A percentile compares a stretch with the other conserved stretches of the same genome.
Conservation (phyloP, 2,113 vertebrate species). For the Oreotrochilus melanogaster region DNA sequence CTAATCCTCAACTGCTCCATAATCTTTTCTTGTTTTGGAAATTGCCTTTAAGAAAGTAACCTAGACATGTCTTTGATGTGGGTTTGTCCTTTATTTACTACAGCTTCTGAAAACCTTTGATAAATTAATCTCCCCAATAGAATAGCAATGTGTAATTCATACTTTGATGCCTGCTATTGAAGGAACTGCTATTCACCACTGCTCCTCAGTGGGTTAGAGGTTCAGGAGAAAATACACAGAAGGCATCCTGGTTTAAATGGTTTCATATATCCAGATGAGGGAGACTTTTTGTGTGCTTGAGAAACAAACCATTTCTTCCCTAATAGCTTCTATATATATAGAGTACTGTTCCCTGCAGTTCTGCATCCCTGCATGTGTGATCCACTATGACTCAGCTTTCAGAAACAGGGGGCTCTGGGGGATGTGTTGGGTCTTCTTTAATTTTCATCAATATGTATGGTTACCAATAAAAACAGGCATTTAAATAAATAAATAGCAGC, state of each 20-base stretch:
- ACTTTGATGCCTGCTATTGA: constrained; percentile 3
- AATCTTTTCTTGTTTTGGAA: constrained; percentile 66
- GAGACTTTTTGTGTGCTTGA: not conserved
- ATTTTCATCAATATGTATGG: not conserved
- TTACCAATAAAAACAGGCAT: not conserved
- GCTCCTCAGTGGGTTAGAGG: not conserved
- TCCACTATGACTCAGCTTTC: not conserved
- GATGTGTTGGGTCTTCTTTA: not conserved
- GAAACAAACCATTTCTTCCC: not conserved
- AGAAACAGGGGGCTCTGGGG: not conserved
- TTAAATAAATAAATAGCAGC: not conserved
- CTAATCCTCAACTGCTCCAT: constrained; percentile 51
- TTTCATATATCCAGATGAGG: not conserved
- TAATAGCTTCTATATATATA: not conserved
- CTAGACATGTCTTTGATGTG: constrained; percentile 80
- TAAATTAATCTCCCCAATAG: constrained; percentile 15
- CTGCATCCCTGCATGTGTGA: not conserved
- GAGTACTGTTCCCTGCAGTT: not conserved
- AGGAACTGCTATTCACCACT: constrained; percentile 1
- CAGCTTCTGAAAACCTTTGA: constrained; percentile 56
- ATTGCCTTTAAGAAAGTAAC: constrained; percentile 68
- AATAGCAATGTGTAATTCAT: not conserved
- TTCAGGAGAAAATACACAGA: not conserved
- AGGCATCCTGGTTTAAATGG: not conserved
- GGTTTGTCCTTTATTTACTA: constrained; percentile 48